Percentiles rank a stretch among this genome's conserved stretches.
phyloP scores from a whole-genome alignment of 2,888 invertebrate species.

The Crossocerus cetratus region DNA sequence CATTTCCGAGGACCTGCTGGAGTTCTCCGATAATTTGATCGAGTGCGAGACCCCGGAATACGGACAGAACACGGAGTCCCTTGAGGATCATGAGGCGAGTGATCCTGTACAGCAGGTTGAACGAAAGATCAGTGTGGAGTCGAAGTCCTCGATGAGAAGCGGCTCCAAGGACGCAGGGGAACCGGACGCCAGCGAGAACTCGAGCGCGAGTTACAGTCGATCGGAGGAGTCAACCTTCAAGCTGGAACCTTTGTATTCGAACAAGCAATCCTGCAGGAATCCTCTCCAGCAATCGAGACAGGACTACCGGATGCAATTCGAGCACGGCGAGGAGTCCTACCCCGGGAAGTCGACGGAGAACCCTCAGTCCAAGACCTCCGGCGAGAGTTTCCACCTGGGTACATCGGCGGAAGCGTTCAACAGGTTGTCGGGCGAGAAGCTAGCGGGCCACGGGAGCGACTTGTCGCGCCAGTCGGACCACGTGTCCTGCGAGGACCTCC shows the following conservation, averaged over 20 bases:
- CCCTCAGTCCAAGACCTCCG: slow-evolving; percentile 20
- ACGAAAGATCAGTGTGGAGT: slow-evolving; percentile 58
- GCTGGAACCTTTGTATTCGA: slow-evolving; percentile 4
- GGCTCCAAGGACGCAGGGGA: slow-evolving; percentile 52
- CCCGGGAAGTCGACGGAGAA: background rate
- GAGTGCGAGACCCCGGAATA: slow-evolving; percentile 57
- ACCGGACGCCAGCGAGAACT: slow-evolving; percentile 53
- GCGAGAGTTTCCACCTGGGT: slow-evolving; percentile 33
- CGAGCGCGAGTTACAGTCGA: slow-evolving; percentile 47
- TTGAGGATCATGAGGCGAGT: slow-evolving; percentile 38
- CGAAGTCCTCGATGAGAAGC: slow-evolving; percentile 50
- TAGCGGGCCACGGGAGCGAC: slow-evolving; percentile 53
- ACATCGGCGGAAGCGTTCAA: slow-evolving; percentile 21
- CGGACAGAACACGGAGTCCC: slow-evolving; percentile 34
- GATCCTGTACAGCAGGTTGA: slow-evolving; percentile 46
- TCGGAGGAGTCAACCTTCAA: slow-evolving; percentile 47
- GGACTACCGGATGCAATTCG: slow-evolving; percentile 43
- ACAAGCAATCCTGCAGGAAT: slow-evolving; percentile 15
- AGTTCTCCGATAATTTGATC: slow-evolving; percentile 71
- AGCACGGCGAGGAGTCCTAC: slow-evolving; percentile 40
- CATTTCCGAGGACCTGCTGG: slow-evolving; percentile 71
- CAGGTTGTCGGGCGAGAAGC: slow-evolving; percentile 34
- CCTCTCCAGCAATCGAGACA: slow-evolving; percentile 25
- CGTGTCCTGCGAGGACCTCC: slow-evolving; percentile 93
- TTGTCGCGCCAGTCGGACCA: slow-evolving; percentile 81